phyloP scores from a whole-genome alignment of 2,113 vertebrate species.

The Dicaeum eximium region DNA sequence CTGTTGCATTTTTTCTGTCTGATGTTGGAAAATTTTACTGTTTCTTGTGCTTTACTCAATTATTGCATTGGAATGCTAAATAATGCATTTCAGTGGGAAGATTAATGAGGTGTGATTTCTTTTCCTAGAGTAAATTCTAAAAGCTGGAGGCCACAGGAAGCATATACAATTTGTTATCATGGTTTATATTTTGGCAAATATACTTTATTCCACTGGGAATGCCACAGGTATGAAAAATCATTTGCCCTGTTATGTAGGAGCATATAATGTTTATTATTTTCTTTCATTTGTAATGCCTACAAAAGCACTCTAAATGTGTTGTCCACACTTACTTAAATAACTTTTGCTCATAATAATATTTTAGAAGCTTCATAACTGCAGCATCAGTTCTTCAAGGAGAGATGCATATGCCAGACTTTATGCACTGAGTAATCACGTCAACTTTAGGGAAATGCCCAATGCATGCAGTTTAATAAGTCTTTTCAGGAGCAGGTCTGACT shows the following conservation, averaged over 20 bases:
- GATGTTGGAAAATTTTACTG: neutral
- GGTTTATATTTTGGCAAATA: neutral
- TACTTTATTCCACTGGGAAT: neutral
- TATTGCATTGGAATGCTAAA: neutral
- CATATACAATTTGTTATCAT: neutral
- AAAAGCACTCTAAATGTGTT: neutral
- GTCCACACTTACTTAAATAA: neutral
- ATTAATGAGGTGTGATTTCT: neutral
- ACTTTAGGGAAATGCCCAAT: neutral
- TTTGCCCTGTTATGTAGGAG: neutral
- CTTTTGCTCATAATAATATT: neutral
- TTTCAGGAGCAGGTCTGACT: neutral
- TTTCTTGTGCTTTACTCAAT: neutral
- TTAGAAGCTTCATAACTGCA: neutral
- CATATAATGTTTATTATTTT: neutral
- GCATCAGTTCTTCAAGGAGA: neutral
- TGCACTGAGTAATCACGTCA: neutral
- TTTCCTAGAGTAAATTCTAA: neutral
- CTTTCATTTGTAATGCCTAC: neutral
- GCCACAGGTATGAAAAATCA: neutral
- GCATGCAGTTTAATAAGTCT: neutral
- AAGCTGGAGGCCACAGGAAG: neutral
- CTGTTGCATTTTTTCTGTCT: neutral
- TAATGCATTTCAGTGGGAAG: neutral
- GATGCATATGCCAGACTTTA: neutral